Base-by-base conservation (phyloP, 2,888 invertebrate species). In the Harpalus rubripes region DNA sequence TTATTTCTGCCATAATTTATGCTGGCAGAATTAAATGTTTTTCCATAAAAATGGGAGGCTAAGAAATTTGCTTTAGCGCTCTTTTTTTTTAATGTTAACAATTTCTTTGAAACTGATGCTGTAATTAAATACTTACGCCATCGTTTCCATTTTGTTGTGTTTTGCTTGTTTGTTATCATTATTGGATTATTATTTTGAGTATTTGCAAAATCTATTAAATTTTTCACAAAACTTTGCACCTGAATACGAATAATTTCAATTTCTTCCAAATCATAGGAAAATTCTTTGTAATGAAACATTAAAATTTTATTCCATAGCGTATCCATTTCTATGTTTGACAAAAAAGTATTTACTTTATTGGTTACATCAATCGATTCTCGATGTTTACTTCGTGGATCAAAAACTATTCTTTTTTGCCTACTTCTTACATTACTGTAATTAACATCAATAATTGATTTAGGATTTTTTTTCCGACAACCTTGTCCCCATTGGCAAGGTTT, bases 401-500 rank as follows among this genome's bases (percentile, higher is more conserved):
- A 56, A n/a, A n/a, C 3, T 10, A 56, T n/a, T 56, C 5, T 56
- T 56, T 56, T 56, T n/a, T n/a, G 56, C 56, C 56, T 56, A 52
- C n/a, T n/a, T 56, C 56, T 56, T 3, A n/a, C 3, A 56, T 7
- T n/a, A 10, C 56, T 56, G 10, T 56, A 56, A 56, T 56, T 56
- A 56, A 56, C 56, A n/a, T 10, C 56, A 56, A n/a, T 56, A n/a
- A 56, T 56, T 56, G 32, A 32, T 5, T 32, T 32, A 32, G 32
- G 32, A 4, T 32, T 32, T 32, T 63, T 63, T 22, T 63, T 26
- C 5, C 32, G 61, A 22, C 18, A 22, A 22, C 26, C 26, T 63
- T 22, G 18, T 22, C 22, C 22, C 61, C 18, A 63, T 22, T 63
- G 26, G 22, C 61, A 63, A 22, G 26, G 61, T 63, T 63, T 63